These are phyloP conservation scores for Bradynema listronoti DNA, from an alignment of 1,140 invertebrate genomes.

Conservation along the genomic window DNA sequence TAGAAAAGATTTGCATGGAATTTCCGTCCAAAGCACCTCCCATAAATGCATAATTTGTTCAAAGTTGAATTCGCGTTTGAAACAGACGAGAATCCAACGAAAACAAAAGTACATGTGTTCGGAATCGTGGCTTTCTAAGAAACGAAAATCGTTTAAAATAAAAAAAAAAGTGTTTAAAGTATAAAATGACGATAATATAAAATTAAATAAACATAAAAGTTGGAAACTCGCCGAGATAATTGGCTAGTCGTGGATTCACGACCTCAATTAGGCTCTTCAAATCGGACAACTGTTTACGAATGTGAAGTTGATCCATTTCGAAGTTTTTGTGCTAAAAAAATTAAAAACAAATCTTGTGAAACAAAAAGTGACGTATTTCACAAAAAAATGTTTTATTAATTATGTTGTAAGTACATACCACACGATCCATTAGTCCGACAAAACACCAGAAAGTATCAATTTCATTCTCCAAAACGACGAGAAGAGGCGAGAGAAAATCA, in stretches of 20 bases:
- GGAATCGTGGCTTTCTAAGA: constrained; percentile 74
- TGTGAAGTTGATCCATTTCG: constrained; percentile 90
- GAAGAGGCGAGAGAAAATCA: constrained; percentile 84
- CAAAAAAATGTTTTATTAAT: constrained; percentile 1
- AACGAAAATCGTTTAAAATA: constrained; percentile 12
- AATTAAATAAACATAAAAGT: constrained; percentile 11
- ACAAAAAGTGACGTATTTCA: neutral
- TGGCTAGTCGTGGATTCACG: constrained; percentile 74
- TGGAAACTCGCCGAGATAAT: constrained; percentile 67
- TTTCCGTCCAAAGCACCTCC: constrained; percentile 62
- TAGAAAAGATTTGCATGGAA: constrained; percentile 85
- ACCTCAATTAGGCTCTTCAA: constrained; percentile 74
- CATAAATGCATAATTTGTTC: constrained; percentile 62
- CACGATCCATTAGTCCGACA: constrained; percentile 88
- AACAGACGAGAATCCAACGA: constrained; percentile 68
- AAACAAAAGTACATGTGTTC: constrained; percentile 99
- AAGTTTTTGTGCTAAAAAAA: constrained; percentile 71
- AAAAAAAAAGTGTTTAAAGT: constrained; percentile 8
- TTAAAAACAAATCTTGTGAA: constrained; percentile 7
- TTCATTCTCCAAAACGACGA: constrained; percentile 82
- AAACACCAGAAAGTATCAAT: constrained; percentile 98
- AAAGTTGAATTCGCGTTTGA: constrained; percentile 66
- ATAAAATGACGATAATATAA: constrained; percentile 4
- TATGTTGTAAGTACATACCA: constrained; percentile 36
- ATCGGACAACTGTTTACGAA: constrained; percentile 83